Conservation (phyloP, 1,140 invertebrate genomes). For the Phymorhynchus buccinoides region DNA sequence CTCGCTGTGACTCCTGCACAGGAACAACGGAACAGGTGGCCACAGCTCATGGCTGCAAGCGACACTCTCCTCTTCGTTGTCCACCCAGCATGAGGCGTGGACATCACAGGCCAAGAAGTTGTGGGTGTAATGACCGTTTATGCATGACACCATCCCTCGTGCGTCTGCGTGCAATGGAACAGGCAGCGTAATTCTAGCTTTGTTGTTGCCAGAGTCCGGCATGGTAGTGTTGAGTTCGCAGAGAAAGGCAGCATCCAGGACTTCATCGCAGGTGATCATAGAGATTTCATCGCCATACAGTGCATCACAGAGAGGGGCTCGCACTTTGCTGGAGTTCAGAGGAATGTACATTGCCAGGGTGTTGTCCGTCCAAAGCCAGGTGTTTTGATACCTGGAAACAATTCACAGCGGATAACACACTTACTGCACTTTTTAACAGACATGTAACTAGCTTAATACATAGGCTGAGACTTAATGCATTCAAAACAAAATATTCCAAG, state of each 20-base stretch:
- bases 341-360: background rate
- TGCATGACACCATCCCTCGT: background rate
- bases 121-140: background rate
- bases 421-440: background rate
- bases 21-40: background rate
- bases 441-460: too few species aligned
- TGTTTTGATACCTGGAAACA: background rate
- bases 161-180: background rate
- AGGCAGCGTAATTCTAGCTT: background rate
- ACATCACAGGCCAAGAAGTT: slow-evolving; percentile 21
- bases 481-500: too few species aligned
- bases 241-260: background rate
- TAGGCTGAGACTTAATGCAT: too few species aligned
- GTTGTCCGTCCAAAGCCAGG: background rate
- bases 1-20: background rate
- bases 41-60: background rate
- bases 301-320: background rate
- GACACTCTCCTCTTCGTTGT: background rate
- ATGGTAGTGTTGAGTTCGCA: background rate
- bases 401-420: background rate
- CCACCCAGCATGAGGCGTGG: background rate
- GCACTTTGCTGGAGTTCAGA: background rate
- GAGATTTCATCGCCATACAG: background rate
- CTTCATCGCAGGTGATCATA: background rate
- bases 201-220: background rate